Evolutionary conservation across 2,797 vertebrate species (phyloP).

Genomic region (Lepus oiostolus): DNA sequence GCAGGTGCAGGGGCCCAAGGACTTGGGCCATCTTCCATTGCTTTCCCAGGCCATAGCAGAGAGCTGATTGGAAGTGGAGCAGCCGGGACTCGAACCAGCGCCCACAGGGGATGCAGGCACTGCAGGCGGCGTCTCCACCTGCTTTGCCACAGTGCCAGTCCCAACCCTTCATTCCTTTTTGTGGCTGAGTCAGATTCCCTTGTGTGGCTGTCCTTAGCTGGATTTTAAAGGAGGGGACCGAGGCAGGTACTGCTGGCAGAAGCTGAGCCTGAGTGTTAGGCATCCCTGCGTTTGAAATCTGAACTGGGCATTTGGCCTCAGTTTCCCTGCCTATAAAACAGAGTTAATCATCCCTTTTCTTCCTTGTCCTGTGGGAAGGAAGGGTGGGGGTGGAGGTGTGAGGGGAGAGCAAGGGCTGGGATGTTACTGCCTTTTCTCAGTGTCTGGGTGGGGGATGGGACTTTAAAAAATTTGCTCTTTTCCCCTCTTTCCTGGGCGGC

Average conservation of each 20-base stretch:
- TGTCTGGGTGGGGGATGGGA: neutral
- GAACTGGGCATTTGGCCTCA: constrained; percentile 41
- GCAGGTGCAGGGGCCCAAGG: no score
- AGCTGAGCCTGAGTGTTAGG: neutral
- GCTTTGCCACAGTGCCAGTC: no score
- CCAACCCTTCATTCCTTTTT: neutral
- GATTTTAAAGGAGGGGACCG: neutral
- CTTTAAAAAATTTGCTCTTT: neutral
- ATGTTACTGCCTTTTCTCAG: neutral
- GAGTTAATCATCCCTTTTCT: constrained; percentile 11
- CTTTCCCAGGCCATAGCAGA: no score
- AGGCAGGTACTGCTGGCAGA: neutral
- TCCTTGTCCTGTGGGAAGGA: neutral
- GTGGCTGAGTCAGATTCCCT: constrained; percentile 12
- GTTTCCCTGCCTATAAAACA: constrained; percentile 47
- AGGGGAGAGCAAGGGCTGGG: constrained; percentile 12
- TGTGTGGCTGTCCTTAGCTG: neutral
- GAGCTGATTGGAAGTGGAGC: no score
- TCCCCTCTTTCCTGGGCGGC: neutral
- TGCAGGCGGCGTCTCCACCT: no score
- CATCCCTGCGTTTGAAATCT: neutral
- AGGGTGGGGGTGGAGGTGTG: neutral
- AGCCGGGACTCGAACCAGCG: no score
- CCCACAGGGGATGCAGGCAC: no score
- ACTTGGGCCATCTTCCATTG: no score